Conservation (phyloP, 2,888 invertebrate species). For the Criorhina ranunculi region DNA sequence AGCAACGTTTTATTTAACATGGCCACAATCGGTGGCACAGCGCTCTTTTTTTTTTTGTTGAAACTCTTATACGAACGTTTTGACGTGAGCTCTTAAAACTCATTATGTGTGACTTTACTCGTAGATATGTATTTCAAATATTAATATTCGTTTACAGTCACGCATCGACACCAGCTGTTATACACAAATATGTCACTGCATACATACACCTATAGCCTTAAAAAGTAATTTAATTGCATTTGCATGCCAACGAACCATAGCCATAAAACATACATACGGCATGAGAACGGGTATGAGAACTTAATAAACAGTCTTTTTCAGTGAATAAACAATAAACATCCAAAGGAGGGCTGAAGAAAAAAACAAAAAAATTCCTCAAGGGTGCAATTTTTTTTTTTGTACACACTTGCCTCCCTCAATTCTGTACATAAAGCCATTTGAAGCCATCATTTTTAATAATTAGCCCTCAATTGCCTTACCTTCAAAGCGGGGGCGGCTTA, state of each 20-base stretch:
- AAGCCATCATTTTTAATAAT: slow-evolving; percentile 64
- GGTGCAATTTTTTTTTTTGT: slow-evolving; percentile 19
- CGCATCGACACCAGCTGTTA: neutral
- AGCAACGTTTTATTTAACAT: too few species aligned
- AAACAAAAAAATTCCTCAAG: slow-evolving; percentile 22
- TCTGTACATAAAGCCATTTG: slow-evolving; percentile 36
- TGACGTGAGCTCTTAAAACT: neutral
- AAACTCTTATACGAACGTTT: too few species aligned
- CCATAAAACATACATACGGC: slow-evolving; percentile 13
- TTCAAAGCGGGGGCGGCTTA: slow-evolving; percentile 13
- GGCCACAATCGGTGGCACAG: too few species aligned
- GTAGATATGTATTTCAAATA: too few species aligned
- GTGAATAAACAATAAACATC: slow-evolving; percentile 50
- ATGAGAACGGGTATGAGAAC: slow-evolving; percentile 22
- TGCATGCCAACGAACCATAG: slow-evolving; percentile 48
- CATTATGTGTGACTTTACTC: neutral
- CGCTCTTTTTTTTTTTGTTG: too few species aligned
- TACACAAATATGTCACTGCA: too few species aligned
- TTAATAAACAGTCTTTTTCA: slow-evolving; percentile 39
- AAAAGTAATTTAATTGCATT: slow-evolving; percentile 37
- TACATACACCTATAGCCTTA: too few species aligned
- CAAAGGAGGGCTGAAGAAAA: neutral
- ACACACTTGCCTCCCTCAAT: neutral
- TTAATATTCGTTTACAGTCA: neutral
- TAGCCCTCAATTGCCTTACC: slow-evolving; percentile 52